Base-by-base conservation (phyloP, 2,888 invertebrate species). In the Tetramorium bicarinatum region DNA sequence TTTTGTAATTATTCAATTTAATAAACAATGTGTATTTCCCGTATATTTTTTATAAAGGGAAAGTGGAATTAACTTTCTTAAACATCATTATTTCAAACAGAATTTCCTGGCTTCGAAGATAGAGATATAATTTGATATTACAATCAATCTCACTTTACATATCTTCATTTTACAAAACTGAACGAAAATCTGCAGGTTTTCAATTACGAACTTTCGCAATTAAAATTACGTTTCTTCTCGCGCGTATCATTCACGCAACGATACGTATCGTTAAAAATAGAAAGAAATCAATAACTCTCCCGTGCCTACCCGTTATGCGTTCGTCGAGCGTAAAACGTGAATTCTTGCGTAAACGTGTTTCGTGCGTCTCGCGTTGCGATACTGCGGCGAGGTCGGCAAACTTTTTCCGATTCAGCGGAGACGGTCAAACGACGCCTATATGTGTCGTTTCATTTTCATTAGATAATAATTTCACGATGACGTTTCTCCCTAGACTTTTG, bases 271-370 rank as follows among this genome's bases (percentile, higher is more conserved):
- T 66, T 66, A 59, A 69, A 79, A 67, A 69, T 59, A 69, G 47
- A 69, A 79, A 44, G 21, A 69, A 79, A 79, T 79, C 79, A 59
- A 79, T 69, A 79, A 69, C 21, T 67, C 21, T 67, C 3, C 29
- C 56, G 18, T 18, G n/a, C 11, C 21, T 67, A 77, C 18, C 52
- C 77, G 69, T 77, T 77, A 67, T 54, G n/a, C 41, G 69, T 54
- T 44, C 18, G 54, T 69, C 77, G 25, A 77, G 69, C 77, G 69
- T 77, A 69, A 77, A 77, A 77, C 54, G 29, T 41, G 52, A 67
- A 8, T 77, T 77, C 76, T 77, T 77, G 69, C 76, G n/a, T 52
- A 77, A 77, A 67, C n/a, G 69, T 49, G 34, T 54, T 67, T n/a
- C 69, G 25, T 67, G 69, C 52, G 41, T 66, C 49, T 76, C 74